Base-by-base conservation (phyloP, 2,113 vertebrate genomes). In the Numida meleagris region DNA sequence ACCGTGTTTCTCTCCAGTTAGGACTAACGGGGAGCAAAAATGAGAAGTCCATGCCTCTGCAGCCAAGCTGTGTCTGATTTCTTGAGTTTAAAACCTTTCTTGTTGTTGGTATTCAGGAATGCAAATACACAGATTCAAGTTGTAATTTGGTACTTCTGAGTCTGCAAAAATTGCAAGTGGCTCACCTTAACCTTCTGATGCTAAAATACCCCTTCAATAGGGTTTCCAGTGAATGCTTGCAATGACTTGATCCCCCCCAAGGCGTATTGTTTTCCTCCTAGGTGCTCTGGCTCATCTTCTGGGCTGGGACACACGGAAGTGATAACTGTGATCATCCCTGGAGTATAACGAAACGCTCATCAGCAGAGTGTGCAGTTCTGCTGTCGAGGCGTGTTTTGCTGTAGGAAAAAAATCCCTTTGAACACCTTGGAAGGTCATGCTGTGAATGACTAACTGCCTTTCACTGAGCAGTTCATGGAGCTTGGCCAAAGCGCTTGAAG, bases 371-470 rank as follows among this genome's bases (percentile, higher is more conserved):
- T 73, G 81, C 67, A 93, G 75, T 86, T 95, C 91, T 89, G 71
- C 91, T 91, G 79, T 71, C 71, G 82, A 92, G 46, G 82, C 72
- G 42, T 89, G 78, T 91, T 91, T 83, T 71, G 71, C 95, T 82
- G 55, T 46, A 70, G 50, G 63, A 31, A 73, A 79, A 63, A 79
- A 34, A 0, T 34, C 51, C 53, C 66, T 96, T 77, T 92, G 82
- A 92, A 92, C 74, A 87, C 89, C 87, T 89, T 80, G 89, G 91
- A 94, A 95, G 93, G 93, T 96, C 29, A 0, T 43, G 67, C 82
- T 74, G 42, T 66, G 81, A 84, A 94, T 73, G 81, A 75, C 83
- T 79, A 72, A 79, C 73, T 78, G 55, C 74, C 27, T 95, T 94
- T 89, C 43, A 89, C 29, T 62, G 50, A 14, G 34, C 17, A 48